Evolutionary conservation across 2,113 vertebrate species (phyloP).

Genomic region (Bubalus kerabau): DNA sequence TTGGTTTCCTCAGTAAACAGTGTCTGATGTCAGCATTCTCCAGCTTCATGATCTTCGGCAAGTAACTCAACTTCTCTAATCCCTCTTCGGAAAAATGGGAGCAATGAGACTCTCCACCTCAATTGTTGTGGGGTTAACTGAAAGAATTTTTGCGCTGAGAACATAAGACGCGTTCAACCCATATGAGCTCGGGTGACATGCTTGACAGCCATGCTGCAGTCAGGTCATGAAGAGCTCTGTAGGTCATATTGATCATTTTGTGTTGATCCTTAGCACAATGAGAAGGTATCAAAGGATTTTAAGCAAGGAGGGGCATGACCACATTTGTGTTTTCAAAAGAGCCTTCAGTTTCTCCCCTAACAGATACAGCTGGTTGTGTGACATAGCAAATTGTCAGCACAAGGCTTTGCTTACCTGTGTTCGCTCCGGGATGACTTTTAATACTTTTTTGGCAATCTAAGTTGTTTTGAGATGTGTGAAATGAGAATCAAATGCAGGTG

Average conservation of each 20-base stretch:
- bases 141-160: neutral
- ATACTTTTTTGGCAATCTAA: slow-evolving; percentile 58
- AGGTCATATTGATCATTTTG: neutral
- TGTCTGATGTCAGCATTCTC: neutral
- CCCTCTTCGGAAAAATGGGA: neutral
- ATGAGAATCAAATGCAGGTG: slow-evolving; percentile 58
- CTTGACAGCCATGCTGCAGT: neutral
- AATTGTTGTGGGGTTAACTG: neutral
- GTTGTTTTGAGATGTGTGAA: slow-evolving; percentile 52
- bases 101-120: neutral
- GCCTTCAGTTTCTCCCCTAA: neutral
- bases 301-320: neutral
- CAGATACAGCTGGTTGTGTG: slow-evolving; percentile 4
- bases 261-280: neutral
- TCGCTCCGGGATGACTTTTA: slow-evolving; percentile 71
- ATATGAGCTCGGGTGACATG: fast-evolving
- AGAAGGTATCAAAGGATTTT: neutral
- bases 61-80: neutral
- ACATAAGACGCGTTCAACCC: neutral
- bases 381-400: slow-evolving; percentile 31
- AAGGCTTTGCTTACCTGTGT: slow-evolving; percentile 63
- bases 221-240: no score
- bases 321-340: neutral
- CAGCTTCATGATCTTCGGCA: neutral
- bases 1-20: neutral